Conservation (phyloP, 2,797 vertebrate genomes). For the Arctocebus calabarensis region DNA sequence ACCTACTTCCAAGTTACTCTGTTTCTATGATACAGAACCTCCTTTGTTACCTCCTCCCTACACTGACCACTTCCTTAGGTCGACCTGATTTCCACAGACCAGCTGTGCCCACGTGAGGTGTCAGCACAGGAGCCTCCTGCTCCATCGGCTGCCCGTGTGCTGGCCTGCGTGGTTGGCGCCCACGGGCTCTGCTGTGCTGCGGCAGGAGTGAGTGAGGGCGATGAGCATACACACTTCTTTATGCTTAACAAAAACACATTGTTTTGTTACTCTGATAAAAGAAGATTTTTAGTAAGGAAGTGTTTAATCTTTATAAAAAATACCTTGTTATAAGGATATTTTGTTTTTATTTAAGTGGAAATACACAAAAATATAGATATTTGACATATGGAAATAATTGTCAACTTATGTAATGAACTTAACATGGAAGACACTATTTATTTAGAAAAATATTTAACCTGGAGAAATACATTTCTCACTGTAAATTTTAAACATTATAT, state of each 20-base stretch:
- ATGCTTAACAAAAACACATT: not conserved
- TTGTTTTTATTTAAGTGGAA: conserved; percentile 21
- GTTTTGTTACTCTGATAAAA: conserved; percentile 28
- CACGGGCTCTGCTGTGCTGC: too few relatives aligned
- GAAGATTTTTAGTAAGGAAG: conserved; percentile 40
- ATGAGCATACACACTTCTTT: not conserved
- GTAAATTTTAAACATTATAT: conserved; percentile 55
- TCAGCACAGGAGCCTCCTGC: too few relatives aligned
- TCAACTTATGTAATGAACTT: not conserved
- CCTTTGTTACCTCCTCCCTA: too few relatives aligned
- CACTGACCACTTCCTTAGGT: too few relatives aligned
- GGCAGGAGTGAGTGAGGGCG: not conserved
- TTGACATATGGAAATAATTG: conserved; percentile 62
- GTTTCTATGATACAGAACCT: not conserved
- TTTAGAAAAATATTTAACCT: conserved; percentile 17
- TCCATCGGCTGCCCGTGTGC: too few relatives aligned
- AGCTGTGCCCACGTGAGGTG: too few relatives aligned
- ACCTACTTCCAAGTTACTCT: not conserved
- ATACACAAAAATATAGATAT: not conserved
- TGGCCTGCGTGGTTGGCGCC: too few relatives aligned
- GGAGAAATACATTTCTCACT: conserved; percentile 44
- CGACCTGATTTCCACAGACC: too few relatives aligned
- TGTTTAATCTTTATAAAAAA: conserved; percentile 48
- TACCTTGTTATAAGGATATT: conserved; percentile 11
- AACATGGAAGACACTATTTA: not conserved